Evolutionary conservation across 1,140 invertebrate species (phyloP).

Genomic region (Drosophila guanche): DNA sequence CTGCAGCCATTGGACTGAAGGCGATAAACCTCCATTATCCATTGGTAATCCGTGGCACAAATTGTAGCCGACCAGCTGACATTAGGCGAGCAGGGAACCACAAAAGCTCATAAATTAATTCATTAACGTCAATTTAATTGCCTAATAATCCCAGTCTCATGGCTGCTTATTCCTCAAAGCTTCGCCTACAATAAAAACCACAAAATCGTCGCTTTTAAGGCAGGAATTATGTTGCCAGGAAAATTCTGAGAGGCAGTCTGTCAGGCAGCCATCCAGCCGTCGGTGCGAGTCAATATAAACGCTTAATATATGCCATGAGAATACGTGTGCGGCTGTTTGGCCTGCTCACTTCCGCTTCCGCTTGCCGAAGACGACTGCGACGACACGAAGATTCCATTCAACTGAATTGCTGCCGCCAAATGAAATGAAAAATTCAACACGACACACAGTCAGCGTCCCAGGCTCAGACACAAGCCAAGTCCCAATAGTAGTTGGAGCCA

Average conservation of each 20-base stretch:
- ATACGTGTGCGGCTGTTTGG: constrained; percentile 69
- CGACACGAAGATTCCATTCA: constrained; percentile 81
- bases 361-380: constrained; percentile 53
- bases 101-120: constrained; percentile 77
- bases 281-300: constrained; percentile 57
- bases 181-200: constrained; percentile 38
- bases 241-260: constrained; percentile 13
- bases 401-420: constrained; percentile 81
- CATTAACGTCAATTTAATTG: constrained; percentile 79
- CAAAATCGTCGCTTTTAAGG: constrained; percentile 7
- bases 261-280: constrained; percentile 17
- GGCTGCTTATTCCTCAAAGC: constrained; percentile 25
- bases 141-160: constrained; percentile 61
- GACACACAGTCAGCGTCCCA: constrained; percentile 41
- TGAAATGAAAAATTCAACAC: constrained; percentile 83
- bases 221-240: constrained; percentile 15
- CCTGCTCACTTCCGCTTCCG: constrained; percentile 73
- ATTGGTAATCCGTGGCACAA: constrained; percentile 34
- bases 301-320: constrained; percentile 65
- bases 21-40: constrained; percentile 40
- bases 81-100: constrained; percentile 12
- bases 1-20: constrained; percentile 12
- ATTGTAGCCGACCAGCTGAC: constrained; percentile 35
- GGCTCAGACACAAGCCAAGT: not conserved
- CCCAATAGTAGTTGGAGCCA: not conserved